Conservation (phyloP, 2,797 vertebrate species). For the Gymnodraco acuticeps region DNA sequence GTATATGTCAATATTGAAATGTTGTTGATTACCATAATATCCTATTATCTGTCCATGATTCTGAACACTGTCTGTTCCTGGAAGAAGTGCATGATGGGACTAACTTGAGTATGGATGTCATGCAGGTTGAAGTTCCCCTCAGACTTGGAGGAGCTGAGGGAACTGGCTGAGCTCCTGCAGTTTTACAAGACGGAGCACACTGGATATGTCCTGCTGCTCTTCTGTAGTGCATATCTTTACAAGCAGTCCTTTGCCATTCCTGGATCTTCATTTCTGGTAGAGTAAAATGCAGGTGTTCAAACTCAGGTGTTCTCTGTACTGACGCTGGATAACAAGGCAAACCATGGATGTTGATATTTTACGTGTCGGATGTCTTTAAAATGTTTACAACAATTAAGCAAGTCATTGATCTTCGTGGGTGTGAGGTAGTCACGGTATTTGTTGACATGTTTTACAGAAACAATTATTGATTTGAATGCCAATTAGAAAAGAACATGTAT, state of each 20-base stretch:
- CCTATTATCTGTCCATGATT: neutral
- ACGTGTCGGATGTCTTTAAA: neutral
- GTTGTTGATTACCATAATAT: neutral
- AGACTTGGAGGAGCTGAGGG: constrained; percentile 92
- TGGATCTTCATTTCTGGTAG: constrained; percentile 95
- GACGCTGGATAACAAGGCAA: constrained; percentile 1
- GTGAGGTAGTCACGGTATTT: neutral
- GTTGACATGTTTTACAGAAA: neutral
- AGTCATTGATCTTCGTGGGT: neutral
- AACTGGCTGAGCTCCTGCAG: constrained; percentile 90
- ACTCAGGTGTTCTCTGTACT: neutral
- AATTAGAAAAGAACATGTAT: neutral
- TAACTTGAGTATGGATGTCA: constrained; percentile 10
- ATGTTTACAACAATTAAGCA: neutral
- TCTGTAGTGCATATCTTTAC: constrained; percentile 96
- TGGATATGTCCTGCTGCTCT: constrained; percentile 91
- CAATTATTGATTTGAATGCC: neutral
- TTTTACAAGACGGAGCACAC: constrained; percentile 92
- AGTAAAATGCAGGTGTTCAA: constrained; percentile 18
- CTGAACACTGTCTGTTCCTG: neutral
- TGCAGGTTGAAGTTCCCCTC: constrained; percentile 94
- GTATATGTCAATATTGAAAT: neutral
- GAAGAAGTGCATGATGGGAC: neutral
- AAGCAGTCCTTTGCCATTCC: constrained; percentile 98
- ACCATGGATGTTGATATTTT: neutral